phyloP scores from a whole-genome alignment of 30 jellyfish, hydroid and myxozoan species.

The Hydractinia symbiolongicarpus region DNA sequence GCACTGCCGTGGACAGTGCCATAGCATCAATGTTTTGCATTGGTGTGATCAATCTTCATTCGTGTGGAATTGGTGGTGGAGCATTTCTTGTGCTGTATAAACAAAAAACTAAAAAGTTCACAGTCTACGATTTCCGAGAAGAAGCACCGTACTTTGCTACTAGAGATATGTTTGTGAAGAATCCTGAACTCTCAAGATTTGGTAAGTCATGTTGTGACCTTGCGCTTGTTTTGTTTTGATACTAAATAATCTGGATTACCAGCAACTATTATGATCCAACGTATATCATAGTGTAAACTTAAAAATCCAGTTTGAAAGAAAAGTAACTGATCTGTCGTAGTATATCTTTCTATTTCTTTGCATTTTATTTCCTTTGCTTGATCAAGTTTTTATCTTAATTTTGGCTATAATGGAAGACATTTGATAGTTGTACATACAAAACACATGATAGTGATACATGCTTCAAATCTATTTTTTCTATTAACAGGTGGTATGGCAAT shows the following conservation, averaged over 20 bases:
- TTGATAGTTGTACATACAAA: no score
- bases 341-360: no score
- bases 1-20: conserved; percentile 24
- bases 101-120: conserved; percentile 44
- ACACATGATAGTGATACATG: no score
- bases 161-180: conserved; percentile 34
- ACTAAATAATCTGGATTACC: neutral
- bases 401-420: no score
- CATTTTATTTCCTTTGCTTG: no score
- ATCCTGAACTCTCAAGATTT: neutral
- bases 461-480: neutral
- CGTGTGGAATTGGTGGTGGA: conserved; percentile 95
- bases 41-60: conserved; percentile 74
- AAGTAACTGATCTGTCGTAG: no score
- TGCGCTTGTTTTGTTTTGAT: neutral
- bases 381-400: no score
- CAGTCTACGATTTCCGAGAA: conserved; percentile 72
- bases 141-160: conserved; percentile 71
- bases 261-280: no score
- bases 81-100: conserved; percentile 70
- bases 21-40: conserved; percentile 17
- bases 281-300: no score
- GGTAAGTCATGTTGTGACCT: neutral
- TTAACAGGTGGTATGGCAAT: conserved; percentile 71
- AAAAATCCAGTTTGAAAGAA: no score